phyloP scores from a whole-genome alignment of 2,797 vertebrate genomes.

The Borostomias antarcticus region DNA sequence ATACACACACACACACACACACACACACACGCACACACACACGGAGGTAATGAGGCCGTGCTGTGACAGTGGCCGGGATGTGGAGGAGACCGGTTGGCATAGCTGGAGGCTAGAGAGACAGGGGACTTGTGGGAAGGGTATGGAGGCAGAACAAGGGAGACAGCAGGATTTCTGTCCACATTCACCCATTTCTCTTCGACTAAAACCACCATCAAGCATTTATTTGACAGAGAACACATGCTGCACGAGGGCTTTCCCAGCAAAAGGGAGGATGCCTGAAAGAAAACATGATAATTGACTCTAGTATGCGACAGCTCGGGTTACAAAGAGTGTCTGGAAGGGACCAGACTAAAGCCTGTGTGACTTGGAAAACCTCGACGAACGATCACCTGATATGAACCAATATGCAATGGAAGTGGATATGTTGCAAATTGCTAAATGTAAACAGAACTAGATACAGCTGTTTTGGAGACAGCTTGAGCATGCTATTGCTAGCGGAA shows the following conservation, averaged over 20 bases:
- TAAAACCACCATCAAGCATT: no score
- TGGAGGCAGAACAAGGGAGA: background rate
- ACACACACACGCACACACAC: background rate
- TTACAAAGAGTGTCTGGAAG: no score
- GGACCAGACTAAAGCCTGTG: no score
- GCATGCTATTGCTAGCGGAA: no score
- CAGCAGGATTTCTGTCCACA: background rate
- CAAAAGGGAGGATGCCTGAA: background rate
- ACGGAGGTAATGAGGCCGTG: background rate
- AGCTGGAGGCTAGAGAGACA: background rate
- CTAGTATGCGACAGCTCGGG: no score
- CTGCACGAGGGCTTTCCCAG: background rate
- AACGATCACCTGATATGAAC: no score
- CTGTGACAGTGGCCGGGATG: slow-evolving; percentile 4
- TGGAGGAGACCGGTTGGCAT: background rate
- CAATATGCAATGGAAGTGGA: no score
- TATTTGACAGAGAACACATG: background rate
- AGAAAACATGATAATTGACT: no score
- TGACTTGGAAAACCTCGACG: no score
- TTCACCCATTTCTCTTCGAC: background rate
- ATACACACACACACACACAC: background rate
- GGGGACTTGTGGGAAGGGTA: background rate
- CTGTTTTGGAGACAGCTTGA: no score
- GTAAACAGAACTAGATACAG: no score
- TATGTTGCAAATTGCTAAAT: no score